Conservation (phyloP, 2,113 vertebrate genomes). For the Ceyx margarethae region DNA sequence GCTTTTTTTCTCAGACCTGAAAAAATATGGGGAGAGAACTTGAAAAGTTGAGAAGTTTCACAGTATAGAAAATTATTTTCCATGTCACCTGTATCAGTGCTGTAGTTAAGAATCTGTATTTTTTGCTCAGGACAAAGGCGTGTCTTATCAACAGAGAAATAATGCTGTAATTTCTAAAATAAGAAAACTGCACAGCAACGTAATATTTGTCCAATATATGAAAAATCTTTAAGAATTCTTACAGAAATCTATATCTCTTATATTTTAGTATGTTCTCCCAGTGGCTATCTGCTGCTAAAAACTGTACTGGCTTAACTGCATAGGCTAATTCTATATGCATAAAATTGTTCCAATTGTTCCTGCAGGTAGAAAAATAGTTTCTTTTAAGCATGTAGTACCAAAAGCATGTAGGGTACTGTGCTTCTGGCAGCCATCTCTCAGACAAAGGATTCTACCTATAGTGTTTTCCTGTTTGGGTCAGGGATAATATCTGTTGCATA, state of each 20-base stretch:
- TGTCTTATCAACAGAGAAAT: neutral
- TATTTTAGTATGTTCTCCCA: neutral
- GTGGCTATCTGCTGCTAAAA: neutral
- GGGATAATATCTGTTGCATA: neutral
- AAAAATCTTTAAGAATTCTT: neutral
- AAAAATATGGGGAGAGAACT: neutral
- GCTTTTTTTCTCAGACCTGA: neutral
- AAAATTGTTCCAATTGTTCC: neutral
- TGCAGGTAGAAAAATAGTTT: neutral
- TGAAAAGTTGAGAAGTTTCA: neutral
- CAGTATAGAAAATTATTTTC: neutral
- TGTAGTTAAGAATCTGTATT: neutral
- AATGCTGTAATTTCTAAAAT: neutral
- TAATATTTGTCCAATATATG: neutral
- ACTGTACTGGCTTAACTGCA: neutral
- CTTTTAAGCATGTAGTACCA: neutral
- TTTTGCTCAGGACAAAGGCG: neutral
- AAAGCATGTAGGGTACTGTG: neutral
- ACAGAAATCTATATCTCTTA: neutral
- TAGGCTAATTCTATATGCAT: neutral
- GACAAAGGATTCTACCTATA: neutral
- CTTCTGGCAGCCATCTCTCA: neutral
- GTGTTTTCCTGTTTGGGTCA: neutral
- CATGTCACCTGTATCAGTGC: neutral
- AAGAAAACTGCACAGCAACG: neutral